Evolutionary conservation across 2,797 vertebrate genomes (phyloP), one percentile per base, ranked within the genome.

Genomic region (Chloroceryle inda): DNA sequence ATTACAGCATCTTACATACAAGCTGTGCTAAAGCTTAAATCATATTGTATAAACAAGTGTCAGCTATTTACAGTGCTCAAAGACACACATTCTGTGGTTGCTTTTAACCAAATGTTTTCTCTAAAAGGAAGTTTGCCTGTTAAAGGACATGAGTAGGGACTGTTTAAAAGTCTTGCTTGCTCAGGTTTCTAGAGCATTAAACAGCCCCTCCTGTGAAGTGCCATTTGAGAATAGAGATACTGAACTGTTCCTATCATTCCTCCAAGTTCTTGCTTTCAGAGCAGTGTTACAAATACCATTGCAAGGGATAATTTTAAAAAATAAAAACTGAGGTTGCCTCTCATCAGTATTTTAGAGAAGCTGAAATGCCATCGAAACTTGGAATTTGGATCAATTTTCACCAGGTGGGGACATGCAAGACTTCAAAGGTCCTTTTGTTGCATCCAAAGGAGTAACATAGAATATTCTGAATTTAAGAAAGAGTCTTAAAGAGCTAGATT

Each of bases 41-140:
- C 76, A 72, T 35, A 8, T 13, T 59, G 40, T 42, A 69, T 63
- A 92, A 81, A 87, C 74, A 93, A 45, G 86, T 87, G 33, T 38
- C 59, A 76, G 38, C 56, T 96, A 79, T 94, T 90, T 84, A 82
- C 27, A 67, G 76, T 73, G 92, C 93, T 88, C 85, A 93, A 82
- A 94, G 67, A 84, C 85, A 85, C 52, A 76, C 18, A 31, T 84
- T 79, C 84, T 92, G 81, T 31, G 38, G 52, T 89, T 73, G 27
- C 31, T 88, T 53, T 45, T 81, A 92, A 93, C 61, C 55, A 84
- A 95, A 88, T 71, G 86, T 79, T 93, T 92, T 76, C 86, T 82
- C 37, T 76, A 87, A 92, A 78, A 95, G 61, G 49, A 52, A 58
- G 52, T 88, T 94, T 89, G 20, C 12, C 33, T 83, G 68, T 56